These are phyloP conservation scores for Suricata suricatta DNA, from an alignment of 2,113 vertebrate species.

Conservation along the genomic window DNA sequence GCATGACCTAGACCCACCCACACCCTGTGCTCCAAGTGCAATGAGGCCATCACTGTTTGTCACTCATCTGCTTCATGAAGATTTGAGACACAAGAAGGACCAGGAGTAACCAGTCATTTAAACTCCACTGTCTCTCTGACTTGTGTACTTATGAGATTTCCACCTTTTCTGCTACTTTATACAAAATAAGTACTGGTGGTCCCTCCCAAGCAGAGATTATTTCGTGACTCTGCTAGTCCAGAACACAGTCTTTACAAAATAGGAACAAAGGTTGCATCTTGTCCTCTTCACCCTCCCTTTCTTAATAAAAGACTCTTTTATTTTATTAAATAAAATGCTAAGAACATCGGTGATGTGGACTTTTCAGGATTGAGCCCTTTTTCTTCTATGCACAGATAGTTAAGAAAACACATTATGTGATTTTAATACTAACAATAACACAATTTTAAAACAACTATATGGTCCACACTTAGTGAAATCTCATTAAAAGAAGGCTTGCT, in stretches of 20 bases:
- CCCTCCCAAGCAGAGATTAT: not conserved
- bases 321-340: not conserved
- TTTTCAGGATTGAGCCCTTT: not conserved
- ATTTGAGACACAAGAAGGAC: not conserved
- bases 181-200: not conserved
- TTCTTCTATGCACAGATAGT: not conserved
- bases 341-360: not conserved
- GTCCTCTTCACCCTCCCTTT: fast-evolving
- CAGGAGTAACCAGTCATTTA: not conserved
- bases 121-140: not conserved
- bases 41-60: not conserved
- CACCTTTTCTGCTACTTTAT: not conserved
- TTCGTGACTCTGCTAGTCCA: not conserved
- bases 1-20: fast-evolving
- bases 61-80: not conserved
- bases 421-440: not conserved
- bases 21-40: not conserved
- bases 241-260: not conserved
- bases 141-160: not conserved
- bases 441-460: not conserved
- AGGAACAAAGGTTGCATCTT: not conserved
- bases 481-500: not conserved
- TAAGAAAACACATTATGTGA: not conserved
- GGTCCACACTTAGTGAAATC: not conserved
- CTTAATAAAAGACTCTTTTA: not conserved